These are phyloP conservation scores for Ambastaia sidthimunki DNA, from an alignment of 2,797 vertebrate species.

Conservation along the genomic window DNA sequence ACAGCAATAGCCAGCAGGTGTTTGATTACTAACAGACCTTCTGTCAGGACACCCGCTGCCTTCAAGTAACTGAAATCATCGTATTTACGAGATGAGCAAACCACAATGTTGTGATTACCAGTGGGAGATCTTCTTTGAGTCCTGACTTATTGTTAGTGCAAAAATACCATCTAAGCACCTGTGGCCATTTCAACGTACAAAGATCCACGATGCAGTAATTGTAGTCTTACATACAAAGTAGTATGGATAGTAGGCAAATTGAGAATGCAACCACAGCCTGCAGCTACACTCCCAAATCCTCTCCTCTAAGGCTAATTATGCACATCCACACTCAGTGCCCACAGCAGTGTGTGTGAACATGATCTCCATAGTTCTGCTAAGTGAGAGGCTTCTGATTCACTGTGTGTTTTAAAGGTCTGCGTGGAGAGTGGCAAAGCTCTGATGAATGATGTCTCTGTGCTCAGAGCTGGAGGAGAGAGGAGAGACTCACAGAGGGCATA, in stretches of 20 bases:
- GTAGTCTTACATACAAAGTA: not conserved
- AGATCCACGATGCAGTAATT: not conserved
- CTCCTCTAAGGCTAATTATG: constrained; percentile 17
- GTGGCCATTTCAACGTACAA: not conserved
- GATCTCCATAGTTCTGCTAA: constrained; percentile 21
- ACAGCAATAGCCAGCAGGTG: constrained; percentile 43
- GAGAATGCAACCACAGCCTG: not conserved
- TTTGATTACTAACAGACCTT: constrained; percentile 48
- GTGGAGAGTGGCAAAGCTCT: constrained; percentile 40
- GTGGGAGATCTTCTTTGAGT: constrained; percentile 1
- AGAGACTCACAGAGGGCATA: constrained; percentile 45
- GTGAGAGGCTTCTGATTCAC: constrained; percentile 8
- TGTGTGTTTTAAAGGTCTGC: constrained; percentile 45
- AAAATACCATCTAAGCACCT: not conserved
- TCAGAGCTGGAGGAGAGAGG: constrained; percentile 34
- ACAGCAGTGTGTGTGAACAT: constrained; percentile 32
- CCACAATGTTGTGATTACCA: constrained; percentile 22
- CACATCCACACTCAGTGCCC: constrained; percentile 37
- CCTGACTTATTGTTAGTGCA: not conserved
- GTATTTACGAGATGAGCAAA: constrained; percentile 36
- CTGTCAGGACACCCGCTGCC: constrained; percentile 37
- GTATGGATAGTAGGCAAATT: not conserved
- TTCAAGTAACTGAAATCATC: constrained; percentile 14
- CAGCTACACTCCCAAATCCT: constrained; percentile 8
- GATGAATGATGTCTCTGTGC: constrained; percentile 59